Evolutionary conservation across 2,113 vertebrate species (phyloP).

Genomic region (Halcyon malimbica): DNA sequence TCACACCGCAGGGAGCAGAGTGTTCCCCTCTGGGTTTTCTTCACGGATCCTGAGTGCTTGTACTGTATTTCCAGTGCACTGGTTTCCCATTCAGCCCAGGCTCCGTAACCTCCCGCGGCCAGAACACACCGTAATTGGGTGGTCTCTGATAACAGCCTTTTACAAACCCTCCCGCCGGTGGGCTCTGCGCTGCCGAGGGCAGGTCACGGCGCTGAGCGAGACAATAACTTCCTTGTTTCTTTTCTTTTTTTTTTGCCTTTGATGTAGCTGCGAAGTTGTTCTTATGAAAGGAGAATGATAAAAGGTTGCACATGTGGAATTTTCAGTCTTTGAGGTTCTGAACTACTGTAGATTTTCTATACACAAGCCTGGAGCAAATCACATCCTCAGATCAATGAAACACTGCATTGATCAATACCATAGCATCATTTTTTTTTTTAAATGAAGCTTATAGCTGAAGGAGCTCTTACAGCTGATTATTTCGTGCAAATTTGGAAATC

Average conservation of each 20-base stretch:
- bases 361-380: constrained; percentile 25
- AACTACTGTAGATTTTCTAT: not conserved
- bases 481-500: not conserved
- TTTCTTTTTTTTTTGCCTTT: not conserved
- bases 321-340: not conserved
- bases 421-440: not conserved
- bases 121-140: not conserved
- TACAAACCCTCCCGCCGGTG: no score
- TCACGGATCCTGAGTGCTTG: not conserved
- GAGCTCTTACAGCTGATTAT: not conserved
- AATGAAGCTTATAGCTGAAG: not conserved
- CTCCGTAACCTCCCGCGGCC: not conserved
- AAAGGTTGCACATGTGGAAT: not conserved
- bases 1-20: accelerated
- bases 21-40: accelerated
- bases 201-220: not conserved
- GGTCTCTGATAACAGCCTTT: not conserved
- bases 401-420: not conserved
- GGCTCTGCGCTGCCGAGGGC: not conserved
- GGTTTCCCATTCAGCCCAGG: not conserved
- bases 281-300: not conserved
- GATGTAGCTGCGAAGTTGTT: not conserved
- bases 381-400: not conserved
- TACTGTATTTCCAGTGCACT: not conserved
- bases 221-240: not conserved